These are phyloP conservation scores for Calidris pugnax DNA, from an alignment of 2,113 vertebrate genomes.

Conservation along the genomic window DNA sequence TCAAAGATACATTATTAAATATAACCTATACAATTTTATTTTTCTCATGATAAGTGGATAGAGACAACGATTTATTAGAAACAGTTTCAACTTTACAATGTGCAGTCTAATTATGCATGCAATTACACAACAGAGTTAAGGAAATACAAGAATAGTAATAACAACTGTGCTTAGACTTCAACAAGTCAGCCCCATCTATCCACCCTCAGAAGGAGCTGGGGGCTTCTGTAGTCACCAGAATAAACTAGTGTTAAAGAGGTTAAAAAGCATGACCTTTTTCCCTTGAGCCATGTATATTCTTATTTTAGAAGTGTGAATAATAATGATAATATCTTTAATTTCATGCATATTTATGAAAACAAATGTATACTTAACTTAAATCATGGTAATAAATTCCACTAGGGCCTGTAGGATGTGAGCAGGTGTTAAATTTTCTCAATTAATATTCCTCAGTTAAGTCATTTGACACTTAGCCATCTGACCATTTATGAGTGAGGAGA, in stretches of 20 bases:
- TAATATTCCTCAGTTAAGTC: not conserved
- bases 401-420: not conserved
- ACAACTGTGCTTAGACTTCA: not conserved
- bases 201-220: accelerated
- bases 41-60: not conserved
- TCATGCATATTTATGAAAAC: not conserved
- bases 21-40: not conserved
- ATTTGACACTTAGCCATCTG: not conserved
- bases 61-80: not conserved
- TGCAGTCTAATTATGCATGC: not conserved
- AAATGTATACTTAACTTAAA: not conserved
- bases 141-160: not conserved
- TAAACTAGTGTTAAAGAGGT: not conserved
- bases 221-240: not conserved
- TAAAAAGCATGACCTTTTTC: not conserved
- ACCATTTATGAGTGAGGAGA: not conserved
- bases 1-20: not conserved
- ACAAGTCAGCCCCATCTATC: not conserved
- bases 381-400: not conserved
- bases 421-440: not conserved
- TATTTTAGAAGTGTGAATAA: not conserved
- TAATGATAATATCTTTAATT: not conserved
- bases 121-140: not conserved
- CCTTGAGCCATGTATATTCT: not conserved
- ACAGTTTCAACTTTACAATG: not conserved